A percentile compares a stretch with the other conserved stretches of the same genome.
Conservation (phyloP, 2,113 vertebrate genomes). For the Pituophis catenifer region DNA sequence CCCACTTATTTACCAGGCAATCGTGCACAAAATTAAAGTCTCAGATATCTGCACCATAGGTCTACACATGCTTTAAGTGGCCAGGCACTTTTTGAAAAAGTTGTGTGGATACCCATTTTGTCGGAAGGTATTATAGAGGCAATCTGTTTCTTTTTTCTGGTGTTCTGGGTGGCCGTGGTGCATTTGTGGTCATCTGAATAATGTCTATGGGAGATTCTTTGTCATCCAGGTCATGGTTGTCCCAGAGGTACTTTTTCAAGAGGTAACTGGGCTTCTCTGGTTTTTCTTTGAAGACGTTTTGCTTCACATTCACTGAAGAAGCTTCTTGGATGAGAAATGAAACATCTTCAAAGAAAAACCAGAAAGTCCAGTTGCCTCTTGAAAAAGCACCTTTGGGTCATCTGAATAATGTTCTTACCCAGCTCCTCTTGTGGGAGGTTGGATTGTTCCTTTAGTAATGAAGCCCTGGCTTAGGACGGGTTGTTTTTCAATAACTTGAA, state of each 20-base stretch:
- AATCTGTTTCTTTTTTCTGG: background rate
- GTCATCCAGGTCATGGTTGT: no score
- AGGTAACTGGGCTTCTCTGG: no score
- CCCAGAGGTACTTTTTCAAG: no score
- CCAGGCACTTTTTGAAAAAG: background rate
- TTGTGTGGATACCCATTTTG: background rate
- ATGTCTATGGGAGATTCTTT: background rate
- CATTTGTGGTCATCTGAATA: background rate
- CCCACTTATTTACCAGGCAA: background rate
- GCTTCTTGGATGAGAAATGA: no score
- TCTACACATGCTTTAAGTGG: background rate
- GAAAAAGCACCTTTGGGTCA: background rate
- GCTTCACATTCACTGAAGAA: no score
- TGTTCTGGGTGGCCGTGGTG: background rate
- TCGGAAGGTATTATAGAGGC: background rate
- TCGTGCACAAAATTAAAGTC: background rate
- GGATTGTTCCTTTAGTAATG: background rate
- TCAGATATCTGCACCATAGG: no score
- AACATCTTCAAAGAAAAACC: no score
- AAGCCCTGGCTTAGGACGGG: background rate
- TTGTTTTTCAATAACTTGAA: background rate
- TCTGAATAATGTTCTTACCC: background rate
- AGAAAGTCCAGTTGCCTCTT: no score
- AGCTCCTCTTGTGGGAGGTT: background rate
- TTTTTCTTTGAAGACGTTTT: no score